A percentile compares a stretch with the other conserved stretches of the same genome.
phyloP scores from a whole-genome alignment of 2,113 vertebrate genomes.

The Emydocephalus ijimae region DNA sequence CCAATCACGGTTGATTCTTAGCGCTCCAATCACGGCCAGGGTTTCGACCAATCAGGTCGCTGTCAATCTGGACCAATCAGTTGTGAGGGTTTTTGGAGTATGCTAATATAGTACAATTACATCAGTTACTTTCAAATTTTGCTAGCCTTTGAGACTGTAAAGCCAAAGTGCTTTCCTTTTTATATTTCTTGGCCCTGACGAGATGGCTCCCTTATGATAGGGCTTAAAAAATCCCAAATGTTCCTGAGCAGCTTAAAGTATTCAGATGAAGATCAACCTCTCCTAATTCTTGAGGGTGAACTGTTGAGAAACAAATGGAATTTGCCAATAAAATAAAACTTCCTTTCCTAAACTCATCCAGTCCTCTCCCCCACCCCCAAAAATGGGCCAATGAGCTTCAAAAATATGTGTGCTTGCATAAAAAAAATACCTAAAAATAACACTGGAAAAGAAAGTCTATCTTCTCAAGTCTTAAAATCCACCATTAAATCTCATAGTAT shows the following conservation, averaged over 20 bases:
- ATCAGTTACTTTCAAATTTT: too few species aligned
- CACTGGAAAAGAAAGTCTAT: background rate
- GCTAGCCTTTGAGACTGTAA: background rate
- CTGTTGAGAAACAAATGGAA: background rate
- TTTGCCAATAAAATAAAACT: background rate
- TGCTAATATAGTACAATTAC: too few species aligned
- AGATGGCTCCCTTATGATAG: background rate
- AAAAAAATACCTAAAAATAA: background rate
- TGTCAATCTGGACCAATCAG: too few species aligned
- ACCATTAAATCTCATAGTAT: background rate
- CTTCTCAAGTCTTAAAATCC: background rate
- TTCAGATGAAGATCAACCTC: background rate
- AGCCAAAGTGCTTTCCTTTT: background rate
- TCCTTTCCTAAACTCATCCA: background rate
- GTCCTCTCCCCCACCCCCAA: background rate
- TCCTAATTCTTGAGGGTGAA: background rate
- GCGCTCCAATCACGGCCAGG: too few species aligned
- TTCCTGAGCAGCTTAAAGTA: background rate
- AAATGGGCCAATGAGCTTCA: background rate
- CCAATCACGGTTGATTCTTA: too few species aligned
- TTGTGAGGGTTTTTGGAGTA: too few species aligned
- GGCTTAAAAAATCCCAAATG: background rate
- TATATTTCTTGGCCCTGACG: background rate
- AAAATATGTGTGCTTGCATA: background rate
- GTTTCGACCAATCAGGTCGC: too few species aligned